Evolutionary conservation across 2,797 vertebrate genomes (phyloP), one percentile per base, ranked within the genome.

Genomic region (Poecilia wingei): DNA sequence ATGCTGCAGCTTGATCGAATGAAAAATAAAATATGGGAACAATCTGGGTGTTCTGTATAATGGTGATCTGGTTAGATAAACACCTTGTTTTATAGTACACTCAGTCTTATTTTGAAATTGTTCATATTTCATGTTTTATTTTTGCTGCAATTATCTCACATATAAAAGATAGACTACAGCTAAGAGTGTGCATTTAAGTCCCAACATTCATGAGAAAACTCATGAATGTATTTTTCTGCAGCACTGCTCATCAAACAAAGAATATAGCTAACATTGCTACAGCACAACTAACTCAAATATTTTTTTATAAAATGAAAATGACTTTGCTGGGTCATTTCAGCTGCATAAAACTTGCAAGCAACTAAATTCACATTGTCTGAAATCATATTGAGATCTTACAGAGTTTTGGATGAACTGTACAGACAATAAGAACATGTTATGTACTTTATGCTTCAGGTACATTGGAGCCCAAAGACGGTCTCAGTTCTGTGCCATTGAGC

Each of bases 1-100:
- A 89, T 82, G 83, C 78, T 76, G 69, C 78, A 82, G 75, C 61
- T 79, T 72, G 14, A n/a, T 53, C n/a, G 31, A 51, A 68, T 10
- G 64, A 36, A 9, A 45, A 59, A 76, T 79, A 9, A 45, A 59
- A 76, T 79, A 79, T 75, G 84, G 39, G 33, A 70, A 64, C 75
- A 76, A 88, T 88, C 79, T 64, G 82, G 46, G 69, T 77, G 69
- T 72, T 80, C 64, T 72, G 69, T 64, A 61, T 39, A 43, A 69
- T 1, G 43, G 74, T 82, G 66, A 70, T 51, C 78, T 79, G 57
- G 73, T 88, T 88, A 83, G 4, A 39, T 41, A 41, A 22, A 25
- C 36, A 12, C 5, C 51, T 68, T 3, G n/a, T 75, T 83, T 75
- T 79, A 70, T 16, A 45, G 25, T 70, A 43, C 22, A 13, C 39